phyloP scores from a whole-genome alignment of 2,888 invertebrate genomes.

The Heliothis peltigera region DNA sequence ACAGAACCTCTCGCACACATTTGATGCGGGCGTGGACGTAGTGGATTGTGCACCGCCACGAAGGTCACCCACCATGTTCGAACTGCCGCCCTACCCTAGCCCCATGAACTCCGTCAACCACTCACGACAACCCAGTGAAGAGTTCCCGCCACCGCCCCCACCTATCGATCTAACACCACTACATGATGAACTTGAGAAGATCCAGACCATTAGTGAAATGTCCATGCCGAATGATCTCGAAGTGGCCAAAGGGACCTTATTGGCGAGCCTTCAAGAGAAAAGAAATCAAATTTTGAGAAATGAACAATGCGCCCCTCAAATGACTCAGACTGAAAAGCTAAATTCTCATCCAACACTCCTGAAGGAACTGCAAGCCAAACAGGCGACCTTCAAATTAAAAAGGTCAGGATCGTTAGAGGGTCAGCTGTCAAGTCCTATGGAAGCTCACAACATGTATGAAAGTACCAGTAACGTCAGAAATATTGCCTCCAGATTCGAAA shows the following conservation, averaged over 20 bases:
- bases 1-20: slow-evolving; percentile 81
- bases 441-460: slow-evolving; percentile 69
- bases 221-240: slow-evolving; percentile 63
- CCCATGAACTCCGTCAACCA: slow-evolving; percentile 94
- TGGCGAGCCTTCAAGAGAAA: slow-evolving; percentile 91
- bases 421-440: slow-evolving; percentile 76
- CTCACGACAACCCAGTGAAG: slow-evolving; percentile 96
- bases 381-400: slow-evolving; percentile 89
- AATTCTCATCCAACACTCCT: slow-evolving; percentile 89
- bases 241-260: slow-evolving; percentile 83
- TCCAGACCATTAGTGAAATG: slow-evolving; percentile 73
- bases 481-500: slow-evolving; percentile 95
- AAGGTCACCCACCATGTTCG: slow-evolving; percentile 86
- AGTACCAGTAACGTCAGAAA: slow-evolving; percentile 91
- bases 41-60: slow-evolving; percentile 90
- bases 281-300: slow-evolving; percentile 90
- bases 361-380: slow-evolving; percentile 94
- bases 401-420: slow-evolving; percentile 81
- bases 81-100: slow-evolving; percentile 95
- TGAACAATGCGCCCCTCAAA: slow-evolving; percentile 71
- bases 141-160: slow-evolving; percentile 97
- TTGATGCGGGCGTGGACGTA: slow-evolving; percentile 90
- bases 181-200: slow-evolving; percentile 90
- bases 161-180: slow-evolving; percentile 92
- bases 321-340: slow-evolving; percentile 74